Evolutionary conservation across 2,888 invertebrate genomes (phyloP), one percentile per base, ranked within the genome.

Genomic region (Scaptomyza tumidula): DNA sequence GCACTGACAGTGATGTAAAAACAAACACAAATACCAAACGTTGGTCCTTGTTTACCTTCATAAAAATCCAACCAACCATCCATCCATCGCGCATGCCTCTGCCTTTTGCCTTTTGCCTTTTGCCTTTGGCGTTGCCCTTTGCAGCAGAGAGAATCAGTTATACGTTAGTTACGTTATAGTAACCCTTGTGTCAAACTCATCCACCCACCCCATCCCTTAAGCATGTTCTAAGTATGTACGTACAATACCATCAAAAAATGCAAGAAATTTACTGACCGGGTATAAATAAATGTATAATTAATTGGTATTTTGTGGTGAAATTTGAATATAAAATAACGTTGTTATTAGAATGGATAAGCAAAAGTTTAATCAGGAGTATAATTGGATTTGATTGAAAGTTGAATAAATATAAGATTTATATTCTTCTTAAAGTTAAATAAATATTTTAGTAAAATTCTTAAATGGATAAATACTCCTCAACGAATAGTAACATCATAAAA

Each of bases 1-100:
- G 80, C 80, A 78, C 76, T 83, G 86, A 85, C 89, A 87, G 78
- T 78, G 84, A 84, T 71, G 89, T 80, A 85, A 86, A 85, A 77
- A 86, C 80, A 84, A 84, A 85, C 77, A 85, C 73, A 88, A 88
- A 85, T 82, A 87, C 55, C 73, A 77, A 78, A 53, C 85, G 89
- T 67, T 61, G 89, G 66, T 81, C 85, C 71, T 78, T 88, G 87
- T 85, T 85, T 88, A 75, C 82, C 75, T 82, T 84, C 63, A 71
- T 81, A 78, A 88, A 39, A 86, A 78, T 62, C 66, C 19, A 19
- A 1, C 19, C 2, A 19, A 1, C 66, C 19, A 19, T 19, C 19
- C 2, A 19, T 19, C 66, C 65, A 71, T 24, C 52, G 50, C 49
- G 71, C 39, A 54, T 68, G 60, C 48, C 53, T 35, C 11, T 13